Evolutionary conservation across 1,140 invertebrate species (phyloP).

Genomic region (Ylistrum balloti): DNA sequence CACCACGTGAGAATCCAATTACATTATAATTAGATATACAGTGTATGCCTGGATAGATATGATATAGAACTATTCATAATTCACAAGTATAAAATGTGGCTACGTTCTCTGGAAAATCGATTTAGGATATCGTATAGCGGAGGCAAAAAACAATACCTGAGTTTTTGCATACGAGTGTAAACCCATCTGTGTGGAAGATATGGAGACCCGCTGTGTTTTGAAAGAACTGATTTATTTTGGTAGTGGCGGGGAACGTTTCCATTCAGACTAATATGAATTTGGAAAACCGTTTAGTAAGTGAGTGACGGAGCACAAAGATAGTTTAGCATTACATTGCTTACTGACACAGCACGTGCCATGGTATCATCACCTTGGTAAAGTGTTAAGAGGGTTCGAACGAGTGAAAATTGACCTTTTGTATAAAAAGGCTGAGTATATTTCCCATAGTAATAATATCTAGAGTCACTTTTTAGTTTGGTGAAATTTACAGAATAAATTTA

Average conservation of each 20-base stretch:
- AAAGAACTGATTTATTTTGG: conserved; percentile 35
- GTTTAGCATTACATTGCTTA: not conserved
- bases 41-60: not conserved
- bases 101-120: not conserved
- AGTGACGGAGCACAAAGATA: not conserved
- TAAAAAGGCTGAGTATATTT: too few species aligned
- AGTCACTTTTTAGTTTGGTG: too few species aligned
- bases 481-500: too few species aligned
- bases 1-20: not conserved
- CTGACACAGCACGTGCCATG: not conserved
- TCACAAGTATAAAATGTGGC: not conserved
- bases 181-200: not conserved
- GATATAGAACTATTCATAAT: not conserved
- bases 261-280: conserved; percentile 30
- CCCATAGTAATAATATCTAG: too few species aligned
- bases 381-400: too few species aligned
- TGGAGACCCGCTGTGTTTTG: not conserved
- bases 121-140: not conserved
- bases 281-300: conserved; percentile 6
- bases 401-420: too few species aligned
- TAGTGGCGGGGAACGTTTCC: conserved; percentile 28
- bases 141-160: not conserved
- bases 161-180: conserved; percentile 17
- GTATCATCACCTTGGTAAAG: not conserved
- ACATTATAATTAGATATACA: not conserved